A percentile compares a stretch with the other conserved stretches of the same genome.
phyloP scores from a whole-genome alignment of 2,113 vertebrate species.

The Epinephelus fuscoguttatus region DNA sequence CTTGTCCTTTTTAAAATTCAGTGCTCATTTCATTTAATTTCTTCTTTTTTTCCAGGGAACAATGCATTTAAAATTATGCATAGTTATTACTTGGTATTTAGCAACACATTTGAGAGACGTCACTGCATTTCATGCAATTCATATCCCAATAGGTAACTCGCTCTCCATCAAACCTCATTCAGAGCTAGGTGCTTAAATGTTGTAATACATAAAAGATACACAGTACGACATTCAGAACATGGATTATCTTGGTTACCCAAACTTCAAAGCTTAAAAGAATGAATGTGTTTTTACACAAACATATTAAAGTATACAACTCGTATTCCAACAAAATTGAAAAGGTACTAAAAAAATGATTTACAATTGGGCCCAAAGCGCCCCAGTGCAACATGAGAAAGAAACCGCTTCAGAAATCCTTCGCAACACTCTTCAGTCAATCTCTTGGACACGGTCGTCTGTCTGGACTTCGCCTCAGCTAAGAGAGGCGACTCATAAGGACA shows the following conservation, averaged over 20 bases:
- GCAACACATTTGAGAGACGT: slow-evolving; percentile 74
- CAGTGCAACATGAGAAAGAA: slow-evolving; percentile 84
- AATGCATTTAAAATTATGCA: slow-evolving; percentile 84
- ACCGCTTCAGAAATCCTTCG: slow-evolving; percentile 67
- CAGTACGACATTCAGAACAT: slow-evolving; percentile 81
- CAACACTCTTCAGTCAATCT: slow-evolving; percentile 58
- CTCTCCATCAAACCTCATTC: slow-evolving; percentile 61
- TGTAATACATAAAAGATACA: slow-evolving; percentile 78
- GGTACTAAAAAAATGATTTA: slow-evolving; percentile 64
- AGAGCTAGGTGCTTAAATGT: slow-evolving; percentile 76
- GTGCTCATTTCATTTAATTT: slow-evolving; percentile 73
- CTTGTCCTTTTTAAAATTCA: slow-evolving; percentile 78
- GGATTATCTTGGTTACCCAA: slow-evolving; percentile 78
- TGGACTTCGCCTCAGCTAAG: slow-evolving; percentile 43
- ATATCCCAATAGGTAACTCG: slow-evolving; percentile 63
- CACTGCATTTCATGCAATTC: slow-evolving; percentile 82
- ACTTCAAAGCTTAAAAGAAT: slow-evolving; percentile 79
- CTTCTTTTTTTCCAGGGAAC: slow-evolving; percentile 68
- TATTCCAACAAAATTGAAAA: slow-evolving; percentile 71
- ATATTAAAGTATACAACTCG: slow-evolving; percentile 75
- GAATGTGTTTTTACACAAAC: slow-evolving; percentile 78
- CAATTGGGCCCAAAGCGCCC: slow-evolving; percentile 79
- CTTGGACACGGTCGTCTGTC: slow-evolving; percentile 54
- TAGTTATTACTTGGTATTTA: slow-evolving; percentile 82
- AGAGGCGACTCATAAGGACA: slow-evolving; percentile 11